Conservation (phyloP, 2,113 vertebrate genomes). For the Zootoca vivipara region DNA sequence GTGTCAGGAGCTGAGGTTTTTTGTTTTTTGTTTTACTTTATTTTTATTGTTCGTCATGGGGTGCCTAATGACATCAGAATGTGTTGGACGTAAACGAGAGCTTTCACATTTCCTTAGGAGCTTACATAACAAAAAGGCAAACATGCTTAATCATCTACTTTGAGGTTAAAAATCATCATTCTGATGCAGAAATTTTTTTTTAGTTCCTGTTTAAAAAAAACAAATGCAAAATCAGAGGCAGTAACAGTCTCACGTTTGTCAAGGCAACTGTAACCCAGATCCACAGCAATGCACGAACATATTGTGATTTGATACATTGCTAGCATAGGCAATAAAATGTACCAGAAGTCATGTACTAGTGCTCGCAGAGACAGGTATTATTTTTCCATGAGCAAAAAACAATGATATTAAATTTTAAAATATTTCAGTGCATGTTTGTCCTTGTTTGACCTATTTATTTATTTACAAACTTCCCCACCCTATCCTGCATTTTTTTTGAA, state of each 20-base stretch:
- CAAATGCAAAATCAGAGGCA: accelerated
- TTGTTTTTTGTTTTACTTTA: too few species aligned
- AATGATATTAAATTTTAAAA: not conserved
- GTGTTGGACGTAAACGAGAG: not conserved
- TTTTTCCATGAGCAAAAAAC: not conserved
- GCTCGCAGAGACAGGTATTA: not conserved
- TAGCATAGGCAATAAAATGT: not conserved
- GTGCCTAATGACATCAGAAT: not conserved
- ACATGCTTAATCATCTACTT: not conserved
- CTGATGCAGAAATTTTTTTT: not conserved
- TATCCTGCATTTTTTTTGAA: not conserved
- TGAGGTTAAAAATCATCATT: not conserved
- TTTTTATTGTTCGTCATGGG: accelerated
- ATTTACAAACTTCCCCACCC: not conserved
- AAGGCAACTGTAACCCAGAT: not conserved
- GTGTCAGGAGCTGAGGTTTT: not conserved
- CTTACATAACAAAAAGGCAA: not conserved
- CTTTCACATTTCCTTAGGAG: not conserved
- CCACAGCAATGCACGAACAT: not conserved
- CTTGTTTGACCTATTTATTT: not conserved
- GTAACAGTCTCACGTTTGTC: not conserved
- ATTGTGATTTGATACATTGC: not conserved
- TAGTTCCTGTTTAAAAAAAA: not conserved
- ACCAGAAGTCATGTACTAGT: not conserved
- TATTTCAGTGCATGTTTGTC: not conserved